Conservation (phyloP, 53 echinoderm and acorn worm genomes). For the Echinometra lucunter region DNA sequence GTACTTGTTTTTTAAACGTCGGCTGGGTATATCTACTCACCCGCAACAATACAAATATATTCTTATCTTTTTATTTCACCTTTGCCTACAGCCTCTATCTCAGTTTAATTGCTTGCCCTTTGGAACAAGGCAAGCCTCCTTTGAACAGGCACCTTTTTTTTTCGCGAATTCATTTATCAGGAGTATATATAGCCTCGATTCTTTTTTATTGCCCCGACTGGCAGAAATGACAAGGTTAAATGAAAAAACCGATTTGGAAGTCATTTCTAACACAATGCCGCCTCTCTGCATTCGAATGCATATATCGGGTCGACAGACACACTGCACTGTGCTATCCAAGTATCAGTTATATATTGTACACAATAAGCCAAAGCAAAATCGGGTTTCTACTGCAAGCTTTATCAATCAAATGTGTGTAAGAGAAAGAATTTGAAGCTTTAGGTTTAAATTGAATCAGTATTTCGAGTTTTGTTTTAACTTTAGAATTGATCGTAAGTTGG, state of each 20-base stretch:
- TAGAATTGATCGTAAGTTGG: not conserved
- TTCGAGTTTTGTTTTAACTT: not conserved
- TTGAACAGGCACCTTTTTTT: not conserved
- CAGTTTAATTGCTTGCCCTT: conserved; percentile 42
- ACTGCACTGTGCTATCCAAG: conserved; percentile 1
- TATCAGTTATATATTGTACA: not conserved
- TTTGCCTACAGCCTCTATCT: not conserved
- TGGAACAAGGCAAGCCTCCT: conserved; percentile 18
- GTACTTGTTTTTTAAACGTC: conserved; percentile 40
- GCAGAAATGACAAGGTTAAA: conserved; percentile 52
- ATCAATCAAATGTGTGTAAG: not conserved
- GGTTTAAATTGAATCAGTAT: not conserved
- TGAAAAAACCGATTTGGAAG: conserved; percentile 55
- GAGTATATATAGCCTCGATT: conserved; percentile 13
- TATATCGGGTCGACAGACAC: not conserved
- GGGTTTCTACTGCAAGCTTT: not conserved
- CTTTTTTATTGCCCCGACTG: conserved; percentile 55
- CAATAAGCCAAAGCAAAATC: not conserved
- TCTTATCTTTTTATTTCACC: conserved; percentile 57
- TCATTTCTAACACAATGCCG: conserved; percentile 21
- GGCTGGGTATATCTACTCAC: not conserved
- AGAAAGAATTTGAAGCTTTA: not conserved
- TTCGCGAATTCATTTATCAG: conserved; percentile 42
- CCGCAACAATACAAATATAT: conserved; percentile 60
- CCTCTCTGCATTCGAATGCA: conserved; percentile 44